These are phyloP conservation scores for Microctonus hyperodae DNA, from an alignment of 2,888 invertebrate species.

Conservation along the genomic window DNA sequence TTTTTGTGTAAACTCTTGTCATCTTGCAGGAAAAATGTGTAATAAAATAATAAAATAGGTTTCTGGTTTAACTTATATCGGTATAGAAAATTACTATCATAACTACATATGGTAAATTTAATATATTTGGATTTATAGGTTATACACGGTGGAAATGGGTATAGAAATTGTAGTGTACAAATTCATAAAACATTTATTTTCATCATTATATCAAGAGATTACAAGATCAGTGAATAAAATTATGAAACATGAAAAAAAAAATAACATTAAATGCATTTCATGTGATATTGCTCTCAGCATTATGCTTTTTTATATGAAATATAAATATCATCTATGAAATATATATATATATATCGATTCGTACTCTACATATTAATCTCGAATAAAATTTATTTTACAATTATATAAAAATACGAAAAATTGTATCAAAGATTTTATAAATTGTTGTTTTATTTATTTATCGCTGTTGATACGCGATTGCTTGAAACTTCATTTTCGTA, in stretches of 20 bases:
- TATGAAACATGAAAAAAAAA: background rate
- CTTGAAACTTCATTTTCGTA: background rate
- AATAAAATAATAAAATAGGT: too few relatives aligned
- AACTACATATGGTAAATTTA: background rate
- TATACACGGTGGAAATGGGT: background rate
- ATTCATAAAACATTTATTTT: background rate
- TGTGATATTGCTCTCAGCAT: constrained; percentile 5
- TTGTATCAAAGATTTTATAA: background rate
- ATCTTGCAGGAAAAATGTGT: constrained; percentile 1
- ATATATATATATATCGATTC: background rate
- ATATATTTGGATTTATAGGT: background rate
- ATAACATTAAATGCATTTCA: background rate
- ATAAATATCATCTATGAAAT: background rate
- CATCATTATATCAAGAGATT: background rate
- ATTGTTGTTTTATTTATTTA: background rate
- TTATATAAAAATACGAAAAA: too few relatives aligned
- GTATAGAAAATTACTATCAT: background rate
- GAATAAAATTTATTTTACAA: constrained; percentile 8
- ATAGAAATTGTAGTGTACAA: background rate
- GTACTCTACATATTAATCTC: background rate
- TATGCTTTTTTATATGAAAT: background rate
- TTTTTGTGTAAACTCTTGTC: background rate
- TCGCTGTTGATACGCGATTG: background rate
- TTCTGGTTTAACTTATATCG: background rate
- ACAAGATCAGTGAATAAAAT: too few relatives aligned